phyloP scores from a whole-genome alignment of 2,797 vertebrate species.

The Pseudochromis fuscus region DNA sequence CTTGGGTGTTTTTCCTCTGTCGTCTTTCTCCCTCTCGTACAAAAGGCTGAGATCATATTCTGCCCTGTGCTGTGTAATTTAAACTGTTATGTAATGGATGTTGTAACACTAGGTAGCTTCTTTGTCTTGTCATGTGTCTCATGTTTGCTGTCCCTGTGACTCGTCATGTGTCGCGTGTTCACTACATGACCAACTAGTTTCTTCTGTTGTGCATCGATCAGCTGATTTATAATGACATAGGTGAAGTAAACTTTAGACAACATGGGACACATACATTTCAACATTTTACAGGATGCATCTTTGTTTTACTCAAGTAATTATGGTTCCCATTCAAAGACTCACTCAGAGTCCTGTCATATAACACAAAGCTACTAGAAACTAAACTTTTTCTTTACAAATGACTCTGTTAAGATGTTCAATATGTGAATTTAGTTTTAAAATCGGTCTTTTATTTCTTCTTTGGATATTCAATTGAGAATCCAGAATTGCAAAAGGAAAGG shows the following conservation, averaged over 20 bases:
- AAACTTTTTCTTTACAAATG: too few species aligned
- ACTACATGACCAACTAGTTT: background rate
- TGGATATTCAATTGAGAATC: too few species aligned
- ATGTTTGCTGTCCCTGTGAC: background rate
- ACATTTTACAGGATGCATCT: too few species aligned
- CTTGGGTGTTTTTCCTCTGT: fast-evolving
- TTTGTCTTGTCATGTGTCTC: background rate
- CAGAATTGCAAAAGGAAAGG: too few species aligned
- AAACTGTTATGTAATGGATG: conserved; percentile 18
- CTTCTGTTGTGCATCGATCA: background rate
- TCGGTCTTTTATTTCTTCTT: too few species aligned
- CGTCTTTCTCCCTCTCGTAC: background rate
- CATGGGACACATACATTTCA: background rate
- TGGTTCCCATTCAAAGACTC: too few species aligned
- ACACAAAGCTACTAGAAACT: too few species aligned
- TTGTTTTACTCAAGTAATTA: too few species aligned
- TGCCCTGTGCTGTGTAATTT: background rate
- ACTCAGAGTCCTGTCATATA: too few species aligned
- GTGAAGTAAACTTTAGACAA: background rate
- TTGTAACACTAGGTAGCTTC: background rate
- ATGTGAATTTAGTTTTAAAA: too few species aligned
- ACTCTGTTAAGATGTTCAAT: too few species aligned
- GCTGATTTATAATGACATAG: background rate
- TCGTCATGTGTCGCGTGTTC: background rate
- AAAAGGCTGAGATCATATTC: conserved; percentile 1